Evolutionary conservation across 2,797 vertebrate species (phyloP).

Genomic region (Bucorvus abyssinicus): DNA sequence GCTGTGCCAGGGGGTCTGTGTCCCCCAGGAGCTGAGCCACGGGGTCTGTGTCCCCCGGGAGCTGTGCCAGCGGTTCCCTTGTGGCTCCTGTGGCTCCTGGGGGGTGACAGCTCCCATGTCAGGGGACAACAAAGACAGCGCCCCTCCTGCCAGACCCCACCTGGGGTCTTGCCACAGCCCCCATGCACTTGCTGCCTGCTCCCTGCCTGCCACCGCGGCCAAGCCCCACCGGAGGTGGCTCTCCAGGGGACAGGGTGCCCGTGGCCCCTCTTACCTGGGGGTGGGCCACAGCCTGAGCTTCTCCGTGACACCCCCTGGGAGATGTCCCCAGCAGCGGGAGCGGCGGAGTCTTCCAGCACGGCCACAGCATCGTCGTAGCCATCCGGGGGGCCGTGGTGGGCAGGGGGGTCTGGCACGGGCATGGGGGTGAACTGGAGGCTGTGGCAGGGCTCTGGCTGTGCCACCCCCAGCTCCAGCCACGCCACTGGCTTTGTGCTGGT

Average conservation of each 20-base stretch:
- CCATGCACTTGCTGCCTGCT: not conserved
- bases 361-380: not conserved
- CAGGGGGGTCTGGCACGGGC: not conserved
- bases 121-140: not conserved
- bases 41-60: too few relatives aligned
- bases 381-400: fast-evolving
- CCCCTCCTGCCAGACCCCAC: not conserved
- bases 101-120: not conserved
- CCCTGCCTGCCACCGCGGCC: fast-evolving
- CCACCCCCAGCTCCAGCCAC: fast-evolving
- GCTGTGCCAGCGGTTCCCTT: fast-evolving
- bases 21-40: fast-evolving
- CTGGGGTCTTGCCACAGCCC: fast-evolving
- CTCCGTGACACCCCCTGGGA: fast-evolving
- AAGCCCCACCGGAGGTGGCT: not conserved
- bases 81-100: not conserved
- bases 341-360: fast-evolving
- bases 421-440: fast-evolving
- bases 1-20: too few relatives aligned
- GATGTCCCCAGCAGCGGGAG: fast-evolving
- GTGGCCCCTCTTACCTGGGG: not conserved
- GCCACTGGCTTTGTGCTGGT: fast-evolving
- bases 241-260: not conserved
- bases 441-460: not conserved
- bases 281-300: not conserved